Conservation (phyloP, 2,113 vertebrate genomes). For the Burhinus oedicnemus region DNA sequence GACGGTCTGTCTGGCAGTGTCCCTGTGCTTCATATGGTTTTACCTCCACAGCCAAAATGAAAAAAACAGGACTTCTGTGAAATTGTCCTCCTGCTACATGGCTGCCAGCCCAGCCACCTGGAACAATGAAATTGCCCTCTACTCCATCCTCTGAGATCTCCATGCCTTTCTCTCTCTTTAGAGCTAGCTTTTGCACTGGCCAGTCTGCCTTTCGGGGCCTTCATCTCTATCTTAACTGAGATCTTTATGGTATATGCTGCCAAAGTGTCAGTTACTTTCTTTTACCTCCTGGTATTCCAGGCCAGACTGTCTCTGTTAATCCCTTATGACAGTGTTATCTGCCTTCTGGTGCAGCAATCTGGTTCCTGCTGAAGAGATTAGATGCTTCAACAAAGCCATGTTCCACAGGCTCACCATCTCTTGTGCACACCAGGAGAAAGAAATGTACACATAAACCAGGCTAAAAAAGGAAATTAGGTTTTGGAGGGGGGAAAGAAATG, state of each 20-base stretch:
- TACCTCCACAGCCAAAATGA: not conserved
- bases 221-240: not conserved
- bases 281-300: not conserved
- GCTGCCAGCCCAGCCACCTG: not conserved
- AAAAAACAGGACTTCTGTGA: not conserved
- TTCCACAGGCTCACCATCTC: not conserved
- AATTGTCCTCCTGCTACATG: not conserved
- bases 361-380: not conserved
- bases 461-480: not conserved
- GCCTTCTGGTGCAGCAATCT: not conserved
- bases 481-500: not conserved
- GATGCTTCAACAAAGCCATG: not conserved
- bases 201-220: not conserved
- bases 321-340: not conserved
- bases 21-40: not conserved
- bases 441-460: not conserved
- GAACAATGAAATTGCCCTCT: not conserved
- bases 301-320: not conserved
- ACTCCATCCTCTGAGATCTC: not conserved
- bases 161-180: not conserved
- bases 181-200: not conserved
- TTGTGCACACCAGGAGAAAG: not conserved
- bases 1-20: not conserved
- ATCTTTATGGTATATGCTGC: not conserved
- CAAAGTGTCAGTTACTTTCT: not conserved